A percentile compares a stretch with the other conserved stretches of the same genome.
Conservation (phyloP, 2,888 invertebrate species). For the Chrysotoxum bicinctum region DNA sequence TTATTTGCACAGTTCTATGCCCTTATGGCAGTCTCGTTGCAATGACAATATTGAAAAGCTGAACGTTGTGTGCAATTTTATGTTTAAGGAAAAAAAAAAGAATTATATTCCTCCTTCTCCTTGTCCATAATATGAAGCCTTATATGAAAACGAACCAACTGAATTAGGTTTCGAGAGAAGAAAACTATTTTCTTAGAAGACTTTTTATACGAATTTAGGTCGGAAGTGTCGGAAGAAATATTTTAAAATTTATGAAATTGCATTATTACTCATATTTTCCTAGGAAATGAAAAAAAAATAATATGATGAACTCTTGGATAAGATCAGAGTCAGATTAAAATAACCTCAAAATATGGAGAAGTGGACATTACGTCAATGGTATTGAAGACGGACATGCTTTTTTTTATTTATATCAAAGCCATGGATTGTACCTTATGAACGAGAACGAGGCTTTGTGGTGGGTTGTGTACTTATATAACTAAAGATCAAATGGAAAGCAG, state of each 20-base stretch:
- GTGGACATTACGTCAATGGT: background rate
- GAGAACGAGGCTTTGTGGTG: too few relatives aligned
- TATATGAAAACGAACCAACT: slow-evolving; percentile 31
- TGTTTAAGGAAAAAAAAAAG: slow-evolving; percentile 23
- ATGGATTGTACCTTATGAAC: background rate
- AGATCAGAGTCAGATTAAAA: slow-evolving; percentile 24
- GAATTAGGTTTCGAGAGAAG: slow-evolving; percentile 6
- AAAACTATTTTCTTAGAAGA: slow-evolving; percentile 9
- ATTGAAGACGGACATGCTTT: background rate
- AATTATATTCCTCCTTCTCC: background rate
- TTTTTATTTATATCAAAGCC: background rate
- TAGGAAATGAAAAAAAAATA: slow-evolving; percentile 29
- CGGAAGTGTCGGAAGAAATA: slow-evolving; percentile 47
- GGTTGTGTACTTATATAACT: too few relatives aligned
- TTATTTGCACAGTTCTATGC: slow-evolving; percentile 66
- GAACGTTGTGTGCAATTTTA: slow-evolving; percentile 58
- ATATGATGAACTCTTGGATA: slow-evolving; percentile 5
- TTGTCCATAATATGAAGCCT: background rate
- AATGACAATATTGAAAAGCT: slow-evolving; percentile 62
- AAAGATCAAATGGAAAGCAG: too few relatives aligned
- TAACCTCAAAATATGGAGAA: slow-evolving; percentile 7
- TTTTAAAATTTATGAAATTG: slow-evolving; percentile 29
- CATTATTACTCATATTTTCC: slow-evolving; percentile 30
- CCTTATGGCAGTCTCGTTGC: slow-evolving; percentile 58
- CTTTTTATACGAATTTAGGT: slow-evolving; percentile 20